Base-by-base conservation (phyloP, 2,113 vertebrate species). In the Paralichthys olivaceus region DNA sequence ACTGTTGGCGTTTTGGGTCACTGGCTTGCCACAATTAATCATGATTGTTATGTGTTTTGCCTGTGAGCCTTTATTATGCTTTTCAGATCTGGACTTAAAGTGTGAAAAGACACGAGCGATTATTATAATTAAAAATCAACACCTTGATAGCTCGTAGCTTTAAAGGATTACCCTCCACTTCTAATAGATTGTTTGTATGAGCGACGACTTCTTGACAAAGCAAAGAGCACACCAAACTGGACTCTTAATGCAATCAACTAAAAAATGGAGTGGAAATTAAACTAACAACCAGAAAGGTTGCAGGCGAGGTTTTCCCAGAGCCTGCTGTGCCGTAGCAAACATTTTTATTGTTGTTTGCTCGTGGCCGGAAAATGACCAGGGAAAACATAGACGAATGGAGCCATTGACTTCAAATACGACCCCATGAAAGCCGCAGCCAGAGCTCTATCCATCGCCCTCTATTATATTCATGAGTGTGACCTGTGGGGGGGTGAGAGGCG, bases 401-500 rank as follows among this genome's bases (percentile, higher is more conserved):
- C 86, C 77, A 86, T 81, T 90, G 91, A 86, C 87, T 90, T 90
- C 81, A 90, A 84, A 90, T 75, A 76, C 49, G 67, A 88, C 84
- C 88, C 83, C 75, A 79, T 81, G 69, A 89, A 86, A 83, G 83
- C 81, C 19, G 40, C 79, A 64, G 80, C 80, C 77, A 56, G 69
- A 75, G 77, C 83, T 59, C 75, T 66, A 77, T 80, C 88, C 70
- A 84, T 65, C 58, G 80, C 76, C 81, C 77, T 89, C 87, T 86
- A 85, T 90, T 91, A 88, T 89, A 84, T 90, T 87, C 87, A 86
- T 85, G 81, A 85, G 74, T 49, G 32, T 83, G 91, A 90, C 90
- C 90, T 87, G 84, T 78, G 61, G 58, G 57, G 29, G 74, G 82
- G 68, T 51, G 82, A 37, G 63, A 69, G 59, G 79, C 23, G 49